A percentile compares a stretch with the other conserved stretches of the same genome.
Conservation (phyloP, 2,888 invertebrate species). For the Agonopterix alstromeriana region DNA sequence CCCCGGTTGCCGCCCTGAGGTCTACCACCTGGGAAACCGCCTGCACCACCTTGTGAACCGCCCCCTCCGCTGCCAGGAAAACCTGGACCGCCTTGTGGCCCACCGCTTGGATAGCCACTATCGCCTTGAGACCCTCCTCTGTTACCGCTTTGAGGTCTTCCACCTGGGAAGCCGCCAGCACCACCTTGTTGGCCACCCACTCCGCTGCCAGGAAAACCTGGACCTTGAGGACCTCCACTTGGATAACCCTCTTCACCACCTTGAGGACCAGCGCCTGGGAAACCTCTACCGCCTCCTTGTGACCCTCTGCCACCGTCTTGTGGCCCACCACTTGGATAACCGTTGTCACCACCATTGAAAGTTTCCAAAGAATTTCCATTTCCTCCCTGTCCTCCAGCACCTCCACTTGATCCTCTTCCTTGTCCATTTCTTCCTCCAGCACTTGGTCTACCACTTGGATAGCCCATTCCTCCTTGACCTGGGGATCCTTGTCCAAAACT, state of each 20-base stretch:
- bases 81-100: slow-evolving; percentile 2
- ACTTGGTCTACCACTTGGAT: slow-evolving; percentile 31
- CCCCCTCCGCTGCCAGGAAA: slow-evolving; percentile 8
- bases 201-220: slow-evolving; percentile 15
- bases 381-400: background rate
- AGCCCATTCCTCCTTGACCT: slow-evolving; percentile 20
- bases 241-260: slow-evolving; percentile 12
- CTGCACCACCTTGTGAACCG: slow-evolving; percentile 18
- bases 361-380: slow-evolving; percentile 15
- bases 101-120: slow-evolving; percentile 14
- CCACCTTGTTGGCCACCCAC: slow-evolving; percentile 23
- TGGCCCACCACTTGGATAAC: slow-evolving; percentile 33
- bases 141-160: slow-evolving; percentile 5
- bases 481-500: slow-evolving; percentile 16
- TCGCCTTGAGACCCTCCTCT: background rate
- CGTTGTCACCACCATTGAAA: slow-evolving; percentile 16
- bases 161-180: slow-evolving; percentile 21
- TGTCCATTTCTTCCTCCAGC: slow-evolving; percentile 21
- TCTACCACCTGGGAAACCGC: slow-evolving; percentile 20
- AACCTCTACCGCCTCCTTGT: slow-evolving; percentile 18
- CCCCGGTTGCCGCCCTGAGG: slow-evolving; percentile 4
- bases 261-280: slow-evolving; percentile 30
- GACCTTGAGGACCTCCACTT: slow-evolving; percentile 14
- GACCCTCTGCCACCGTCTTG: slow-evolving; percentile 9
- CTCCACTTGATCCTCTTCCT: slow-evolving; percentile 5